A percentile compares a stretch with the other conserved stretches of the same genome.
Evolutionary conservation across 2,797 vertebrate genomes (phyloP).

Genomic region (Emys orbicularis): DNA sequence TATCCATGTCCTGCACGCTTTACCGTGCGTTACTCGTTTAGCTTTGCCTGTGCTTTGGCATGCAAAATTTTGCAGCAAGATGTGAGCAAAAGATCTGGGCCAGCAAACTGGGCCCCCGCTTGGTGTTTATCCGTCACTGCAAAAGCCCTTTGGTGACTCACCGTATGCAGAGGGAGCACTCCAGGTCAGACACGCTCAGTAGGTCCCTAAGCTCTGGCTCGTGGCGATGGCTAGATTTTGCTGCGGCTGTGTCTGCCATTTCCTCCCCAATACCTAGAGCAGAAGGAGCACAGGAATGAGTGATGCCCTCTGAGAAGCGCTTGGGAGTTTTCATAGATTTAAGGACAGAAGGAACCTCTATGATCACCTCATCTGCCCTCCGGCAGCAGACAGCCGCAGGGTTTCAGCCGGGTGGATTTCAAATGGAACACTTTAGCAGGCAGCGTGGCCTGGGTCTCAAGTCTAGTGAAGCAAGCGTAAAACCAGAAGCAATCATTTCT

Average conservation of each 20-base stretch:
- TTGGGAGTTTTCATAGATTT: neutral
- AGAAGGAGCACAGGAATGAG: neutral
- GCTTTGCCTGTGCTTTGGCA: neutral
- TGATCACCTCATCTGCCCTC: neutral
- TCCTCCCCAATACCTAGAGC: conserved; percentile 9
- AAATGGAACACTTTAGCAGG: neutral
- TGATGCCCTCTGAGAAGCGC: neutral
- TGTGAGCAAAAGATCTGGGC: neutral
- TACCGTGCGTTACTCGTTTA: neutral
- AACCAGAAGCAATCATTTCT: neutral
- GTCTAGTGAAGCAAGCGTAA: too few species aligned
- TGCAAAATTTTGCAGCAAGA: neutral
- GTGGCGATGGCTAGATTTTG: neutral
- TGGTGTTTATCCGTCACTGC: neutral
- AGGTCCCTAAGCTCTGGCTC: conserved; percentile 37
- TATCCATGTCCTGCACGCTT: neutral
- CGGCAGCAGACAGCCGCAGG: neutral
- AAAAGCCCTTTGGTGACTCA: conserved; percentile 69
- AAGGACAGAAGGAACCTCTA: too few species aligned
- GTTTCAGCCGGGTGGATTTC: neutral
- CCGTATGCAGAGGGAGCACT: conserved; percentile 94
- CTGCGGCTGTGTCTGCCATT: neutral
- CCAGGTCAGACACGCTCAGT: conserved; percentile 88
- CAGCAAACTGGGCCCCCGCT: neutral
- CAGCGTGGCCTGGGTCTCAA: neutral